Conservation (phyloP, 2,797 vertebrate genomes). For the Luscinia luscinia region DNA sequence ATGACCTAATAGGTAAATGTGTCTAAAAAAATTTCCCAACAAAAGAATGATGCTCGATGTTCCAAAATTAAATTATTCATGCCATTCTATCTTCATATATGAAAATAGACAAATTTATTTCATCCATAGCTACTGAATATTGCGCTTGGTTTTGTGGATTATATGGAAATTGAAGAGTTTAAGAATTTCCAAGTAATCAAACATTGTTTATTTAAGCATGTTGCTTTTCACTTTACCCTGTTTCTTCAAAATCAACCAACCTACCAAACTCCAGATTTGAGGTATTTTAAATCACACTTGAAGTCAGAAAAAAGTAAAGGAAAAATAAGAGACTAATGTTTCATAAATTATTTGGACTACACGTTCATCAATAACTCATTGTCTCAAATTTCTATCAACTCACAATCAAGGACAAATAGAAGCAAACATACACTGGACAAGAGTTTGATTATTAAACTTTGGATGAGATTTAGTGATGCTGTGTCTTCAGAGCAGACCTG, state of each 20-base stretch:
- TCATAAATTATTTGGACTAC: background rate
- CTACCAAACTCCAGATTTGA: background rate
- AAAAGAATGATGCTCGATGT: background rate
- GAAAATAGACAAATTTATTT: background rate
- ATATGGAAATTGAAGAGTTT: background rate
- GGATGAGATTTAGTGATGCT: background rate
- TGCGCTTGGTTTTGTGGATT: background rate
- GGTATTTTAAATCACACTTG: background rate
- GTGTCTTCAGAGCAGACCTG: background rate
- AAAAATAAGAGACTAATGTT: background rate
- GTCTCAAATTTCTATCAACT: background rate
- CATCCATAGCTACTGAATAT: background rate
- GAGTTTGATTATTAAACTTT: background rate
- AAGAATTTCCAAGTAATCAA: background rate
- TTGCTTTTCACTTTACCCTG: background rate
- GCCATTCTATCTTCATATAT: background rate
- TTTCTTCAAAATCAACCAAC: background rate
- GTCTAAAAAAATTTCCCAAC: background rate
- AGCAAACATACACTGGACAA: background rate
- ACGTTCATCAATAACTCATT: background rate
- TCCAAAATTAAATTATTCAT: background rate
- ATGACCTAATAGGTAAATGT: background rate
- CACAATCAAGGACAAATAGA: background rate
- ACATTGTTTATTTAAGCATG: background rate
- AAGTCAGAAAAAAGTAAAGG: background rate